phyloP scores from a whole-genome alignment of 30 jellyfish, hydroid and myxozoan species.

The Aurelia sp. region DNA sequence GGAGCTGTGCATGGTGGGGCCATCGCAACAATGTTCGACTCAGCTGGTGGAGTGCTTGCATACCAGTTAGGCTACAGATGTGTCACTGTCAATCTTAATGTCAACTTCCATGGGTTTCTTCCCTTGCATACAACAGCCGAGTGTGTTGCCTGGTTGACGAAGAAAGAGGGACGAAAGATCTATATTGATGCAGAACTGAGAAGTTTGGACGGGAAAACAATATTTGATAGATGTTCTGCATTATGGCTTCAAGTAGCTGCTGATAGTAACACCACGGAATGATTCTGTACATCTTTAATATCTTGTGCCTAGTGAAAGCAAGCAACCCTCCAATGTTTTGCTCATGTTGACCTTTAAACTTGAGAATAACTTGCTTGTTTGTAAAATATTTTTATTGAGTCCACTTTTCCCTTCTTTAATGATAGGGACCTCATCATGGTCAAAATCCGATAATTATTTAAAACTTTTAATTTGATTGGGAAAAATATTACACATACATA shows the following conservation, averaged over 20 bases:
- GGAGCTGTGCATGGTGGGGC: conserved; percentile 92
- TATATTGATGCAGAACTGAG: conserved; percentile 47
- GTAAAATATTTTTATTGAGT: no score
- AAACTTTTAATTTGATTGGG: no score
- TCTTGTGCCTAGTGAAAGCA: no score
- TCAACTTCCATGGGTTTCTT: conserved; percentile 64
- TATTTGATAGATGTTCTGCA: conserved; percentile 65
- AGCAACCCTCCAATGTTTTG: no score
- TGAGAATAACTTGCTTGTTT: no score
- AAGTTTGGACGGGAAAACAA: conserved; percentile 63
- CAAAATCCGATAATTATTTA: no score
- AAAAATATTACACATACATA: no score
- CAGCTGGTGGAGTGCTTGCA: conserved; percentile 69
- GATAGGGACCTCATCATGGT: no score
- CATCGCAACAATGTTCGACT: conserved; percentile 71
- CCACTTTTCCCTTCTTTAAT: no score
- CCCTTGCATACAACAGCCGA: conserved; percentile 74
- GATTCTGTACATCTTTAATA: background rate
- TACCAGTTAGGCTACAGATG: conserved; percentile 69
- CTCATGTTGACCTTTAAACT: no score
- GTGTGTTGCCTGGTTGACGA: conserved; percentile 61
- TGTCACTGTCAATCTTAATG: conserved; percentile 77
- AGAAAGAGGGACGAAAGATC: conserved; percentile 66
- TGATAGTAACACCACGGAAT: background rate
- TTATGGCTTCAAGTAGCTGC: conserved; percentile 55